Evolutionary conservation across 2,888 invertebrate genomes (phyloP).

Genomic region (Dolichopus griseipennis): DNA sequence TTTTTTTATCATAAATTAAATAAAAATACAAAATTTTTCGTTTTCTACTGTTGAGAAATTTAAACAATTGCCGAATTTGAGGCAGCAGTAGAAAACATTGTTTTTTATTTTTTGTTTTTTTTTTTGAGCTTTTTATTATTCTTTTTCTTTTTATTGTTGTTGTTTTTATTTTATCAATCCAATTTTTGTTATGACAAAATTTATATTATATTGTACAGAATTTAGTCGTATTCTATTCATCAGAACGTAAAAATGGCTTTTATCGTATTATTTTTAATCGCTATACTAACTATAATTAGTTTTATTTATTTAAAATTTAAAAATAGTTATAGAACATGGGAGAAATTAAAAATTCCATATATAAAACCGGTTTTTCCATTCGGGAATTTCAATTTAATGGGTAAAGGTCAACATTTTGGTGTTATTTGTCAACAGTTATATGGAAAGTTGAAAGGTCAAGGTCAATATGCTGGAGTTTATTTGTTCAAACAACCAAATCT

Average conservation of each 20-base stretch:
- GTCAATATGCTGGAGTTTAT: conserved; percentile 17
- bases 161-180: neutral
- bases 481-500: conserved; percentile 14
- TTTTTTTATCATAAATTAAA: neutral
- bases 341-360: conserved; percentile 17
- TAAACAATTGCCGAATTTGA: conserved; percentile 3
- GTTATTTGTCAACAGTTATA: conserved; percentile 14
- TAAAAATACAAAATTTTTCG: neutral
- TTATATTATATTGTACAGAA: too few relatives aligned
- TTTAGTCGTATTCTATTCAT: neutral
- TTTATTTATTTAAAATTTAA: conserved; percentile 13
- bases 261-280: neutral
- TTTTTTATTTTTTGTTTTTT: neutral
- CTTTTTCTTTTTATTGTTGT: neutral
- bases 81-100: neutral
- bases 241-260: neutral
- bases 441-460: conserved; percentile 15
- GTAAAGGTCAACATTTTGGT: conserved; percentile 11
- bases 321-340: conserved; percentile 13
- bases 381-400: conserved; percentile 16
- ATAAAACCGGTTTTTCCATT: conserved; percentile 17
- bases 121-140: neutral
- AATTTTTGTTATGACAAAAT: too few relatives aligned
- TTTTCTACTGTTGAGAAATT: neutral
- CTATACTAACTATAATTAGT: neutral